Conservation (phyloP, 2,888 invertebrate species). For the Deilephila porcellus region DNA sequence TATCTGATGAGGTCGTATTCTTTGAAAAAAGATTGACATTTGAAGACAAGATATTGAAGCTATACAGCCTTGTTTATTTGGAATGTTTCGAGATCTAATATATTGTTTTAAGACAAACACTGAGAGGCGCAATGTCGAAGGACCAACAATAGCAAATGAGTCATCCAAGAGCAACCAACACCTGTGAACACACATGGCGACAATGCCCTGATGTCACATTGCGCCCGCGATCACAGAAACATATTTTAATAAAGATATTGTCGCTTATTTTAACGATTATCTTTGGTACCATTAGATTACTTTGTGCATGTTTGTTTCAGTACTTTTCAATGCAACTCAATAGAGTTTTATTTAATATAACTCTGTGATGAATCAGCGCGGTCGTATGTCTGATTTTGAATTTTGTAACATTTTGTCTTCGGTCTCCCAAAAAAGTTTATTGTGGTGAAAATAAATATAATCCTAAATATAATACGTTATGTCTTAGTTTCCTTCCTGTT, state of each 20-base stretch:
- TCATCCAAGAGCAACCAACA: constrained; percentile 23
- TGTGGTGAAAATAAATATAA: no score
- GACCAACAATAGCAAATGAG: constrained; percentile 33
- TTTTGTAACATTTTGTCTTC: no score
- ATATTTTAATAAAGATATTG: not conserved
- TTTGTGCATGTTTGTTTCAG: not conserved
- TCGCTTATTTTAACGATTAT: not conserved
- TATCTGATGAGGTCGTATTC: not conserved
- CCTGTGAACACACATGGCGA: constrained; percentile 30
- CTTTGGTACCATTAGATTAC: not conserved
- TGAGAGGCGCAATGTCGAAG: constrained; percentile 27
- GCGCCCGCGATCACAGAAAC: not conserved
- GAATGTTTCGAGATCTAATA: constrained; percentile 6
- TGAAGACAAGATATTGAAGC: no score
- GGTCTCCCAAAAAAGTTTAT: no score
- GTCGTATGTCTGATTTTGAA: no score
- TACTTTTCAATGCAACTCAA: no score
- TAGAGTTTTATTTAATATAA: not conserved
- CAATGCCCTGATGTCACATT: constrained; percentile 25
- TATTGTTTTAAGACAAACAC: not conserved
- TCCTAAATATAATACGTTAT: no score
- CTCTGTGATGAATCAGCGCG: no score
- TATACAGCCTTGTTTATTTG: not conserved
- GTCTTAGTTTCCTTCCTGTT: no score
- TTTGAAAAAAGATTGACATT: no score